A percentile compares a stretch with the other conserved stretches of the same genome.
phyloP scores from a whole-genome alignment of 2,113 vertebrate genomes.

The Eidolon helvum region DNA sequence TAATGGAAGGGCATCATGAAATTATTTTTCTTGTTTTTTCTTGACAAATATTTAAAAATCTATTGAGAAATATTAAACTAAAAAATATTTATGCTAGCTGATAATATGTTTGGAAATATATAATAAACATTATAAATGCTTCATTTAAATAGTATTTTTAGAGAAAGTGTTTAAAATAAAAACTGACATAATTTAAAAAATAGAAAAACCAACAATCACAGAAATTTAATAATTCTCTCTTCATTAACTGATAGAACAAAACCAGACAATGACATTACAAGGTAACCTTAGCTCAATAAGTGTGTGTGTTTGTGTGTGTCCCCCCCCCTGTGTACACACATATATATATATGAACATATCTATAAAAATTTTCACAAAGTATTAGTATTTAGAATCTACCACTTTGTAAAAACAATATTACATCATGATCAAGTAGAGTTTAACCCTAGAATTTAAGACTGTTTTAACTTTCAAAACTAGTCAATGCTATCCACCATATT shows the following conservation, averaged over 20 bases:
- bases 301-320: neutral
- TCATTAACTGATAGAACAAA: neutral
- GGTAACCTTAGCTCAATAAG: neutral
- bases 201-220: neutral
- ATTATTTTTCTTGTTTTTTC: neutral
- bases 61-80: constrained; percentile 18
- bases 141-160: neutral
- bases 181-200: neutral
- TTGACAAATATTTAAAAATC: neutral
- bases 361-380: neutral
- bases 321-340: neutral
- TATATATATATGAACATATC: no score
- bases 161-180: neutral
- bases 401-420: neutral
- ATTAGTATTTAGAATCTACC: neutral
- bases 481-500: neutral
- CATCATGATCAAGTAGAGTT: neutral
- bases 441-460: neutral
- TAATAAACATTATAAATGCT: neutral
- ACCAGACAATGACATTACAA: neutral
- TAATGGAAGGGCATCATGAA: neutral
- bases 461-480: neutral
- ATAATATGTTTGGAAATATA: neutral
- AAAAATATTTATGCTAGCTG: neutral
- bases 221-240: neutral